phyloP scores from a whole-genome alignment of 1,140 invertebrate species.

The Aphaenogaster floridana region DNA sequence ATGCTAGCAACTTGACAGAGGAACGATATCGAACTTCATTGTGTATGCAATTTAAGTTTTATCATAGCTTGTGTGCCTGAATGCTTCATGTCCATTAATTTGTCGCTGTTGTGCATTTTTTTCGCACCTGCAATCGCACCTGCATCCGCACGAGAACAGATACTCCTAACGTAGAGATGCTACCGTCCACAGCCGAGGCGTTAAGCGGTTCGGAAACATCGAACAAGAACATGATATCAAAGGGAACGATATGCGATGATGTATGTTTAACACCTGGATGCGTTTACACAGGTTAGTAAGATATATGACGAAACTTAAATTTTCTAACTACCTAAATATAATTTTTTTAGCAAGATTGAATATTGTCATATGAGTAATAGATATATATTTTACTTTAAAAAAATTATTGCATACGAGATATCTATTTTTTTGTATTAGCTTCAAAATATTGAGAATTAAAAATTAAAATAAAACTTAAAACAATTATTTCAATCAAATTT shows the following conservation, averaged over 20 bases:
- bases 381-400: background rate
- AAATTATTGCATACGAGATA: constrained; percentile 6
- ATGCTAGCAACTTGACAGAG: background rate
- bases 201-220: constrained; percentile 75
- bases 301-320: background rate
- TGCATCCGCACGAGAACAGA: constrained; percentile 76
- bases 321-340: background rate
- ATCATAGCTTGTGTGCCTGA: background rate
- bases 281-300: constrained; percentile 88
- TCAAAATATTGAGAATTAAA: background rate
- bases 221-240: constrained; percentile 71
- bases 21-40: background rate
- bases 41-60: constrained; percentile 20
- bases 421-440: background rate
- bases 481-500: background rate
- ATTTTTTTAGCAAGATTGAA: background rate
- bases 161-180: constrained; percentile 81
- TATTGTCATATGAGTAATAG: background rate
- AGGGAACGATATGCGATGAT: constrained; percentile 71
- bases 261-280: constrained; percentile 90
- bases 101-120: constrained; percentile 61
- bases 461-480: background rate
- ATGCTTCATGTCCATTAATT: constrained; percentile 48
- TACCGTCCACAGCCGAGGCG: constrained; percentile 84
- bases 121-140: constrained; percentile 72